Conservation (phyloP, 2,888 invertebrate species). For the Pristionchus maxplancki region DNA sequence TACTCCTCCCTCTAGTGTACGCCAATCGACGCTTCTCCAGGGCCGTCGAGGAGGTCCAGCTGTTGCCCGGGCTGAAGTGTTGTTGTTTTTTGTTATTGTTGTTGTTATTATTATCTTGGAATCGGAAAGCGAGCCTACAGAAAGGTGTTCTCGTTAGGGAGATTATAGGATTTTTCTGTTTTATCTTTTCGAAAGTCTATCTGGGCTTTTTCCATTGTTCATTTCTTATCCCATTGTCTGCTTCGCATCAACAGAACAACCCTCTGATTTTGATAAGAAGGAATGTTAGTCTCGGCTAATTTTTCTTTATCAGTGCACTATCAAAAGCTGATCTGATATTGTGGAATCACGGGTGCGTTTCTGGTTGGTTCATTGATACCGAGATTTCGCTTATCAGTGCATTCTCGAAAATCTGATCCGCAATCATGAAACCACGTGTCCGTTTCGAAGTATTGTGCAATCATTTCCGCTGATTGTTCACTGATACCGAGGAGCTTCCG, state of each 20-base stretch:
- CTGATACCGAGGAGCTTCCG: background rate
- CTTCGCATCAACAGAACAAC: background rate
- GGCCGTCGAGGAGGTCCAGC: background rate
- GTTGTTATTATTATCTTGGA: no score
- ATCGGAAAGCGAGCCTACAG: no score
- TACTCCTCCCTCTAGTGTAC: slow-evolving; percentile 23
- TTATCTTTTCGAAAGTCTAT: background rate
- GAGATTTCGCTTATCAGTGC: slow-evolving; percentile 51
- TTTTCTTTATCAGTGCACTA: slow-evolving; percentile 58
- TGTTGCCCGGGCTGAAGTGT: background rate
- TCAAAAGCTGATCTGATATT: background rate
- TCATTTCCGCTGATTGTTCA: background rate
- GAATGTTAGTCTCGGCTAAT: background rate
- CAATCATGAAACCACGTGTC: background rate
- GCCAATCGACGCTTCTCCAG: slow-evolving; percentile 40
- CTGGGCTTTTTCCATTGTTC: no score
- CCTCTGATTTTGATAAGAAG: no score
- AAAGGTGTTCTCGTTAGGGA: no score
- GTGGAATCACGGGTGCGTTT: no score
- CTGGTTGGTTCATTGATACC: no score
- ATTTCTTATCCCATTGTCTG: no score
- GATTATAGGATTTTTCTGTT: no score
- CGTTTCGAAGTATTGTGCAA: background rate
- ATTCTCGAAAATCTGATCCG: background rate
- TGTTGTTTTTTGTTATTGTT: background rate